Percentiles rank a stretch among this genome's conserved stretches.
phyloP scores from a whole-genome alignment of 1,140 invertebrate genomes.

The Drosophila repleta region DNA sequence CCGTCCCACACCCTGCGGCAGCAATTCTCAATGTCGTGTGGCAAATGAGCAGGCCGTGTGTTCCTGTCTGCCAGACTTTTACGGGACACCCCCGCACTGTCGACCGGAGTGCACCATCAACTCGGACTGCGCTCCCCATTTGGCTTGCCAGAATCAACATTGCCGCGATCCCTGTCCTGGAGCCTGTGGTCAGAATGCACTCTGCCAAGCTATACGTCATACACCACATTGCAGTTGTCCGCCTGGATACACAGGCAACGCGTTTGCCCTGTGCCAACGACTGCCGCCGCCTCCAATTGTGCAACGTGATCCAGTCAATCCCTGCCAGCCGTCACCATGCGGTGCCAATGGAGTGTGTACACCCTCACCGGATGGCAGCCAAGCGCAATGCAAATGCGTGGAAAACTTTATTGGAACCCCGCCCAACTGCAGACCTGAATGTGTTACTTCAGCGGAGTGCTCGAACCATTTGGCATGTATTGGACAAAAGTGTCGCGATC shows the following conservation, averaged over 20 bases:
- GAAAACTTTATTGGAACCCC: conserved; percentile 90
- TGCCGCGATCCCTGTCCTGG: conserved; percentile 88
- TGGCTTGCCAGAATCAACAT: conserved; percentile 89
- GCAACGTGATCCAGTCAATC: conserved; percentile 81
- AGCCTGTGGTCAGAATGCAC: conserved; percentile 88
- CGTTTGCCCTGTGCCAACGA: conserved; percentile 86
- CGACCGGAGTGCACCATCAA: conserved; percentile 88
- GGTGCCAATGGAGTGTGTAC: conserved; percentile 90
- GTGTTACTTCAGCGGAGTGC: conserved; percentile 88
- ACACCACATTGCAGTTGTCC: conserved; percentile 92
- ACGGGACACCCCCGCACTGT: conserved; percentile 87
- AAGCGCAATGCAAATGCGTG: conserved; percentile 91
- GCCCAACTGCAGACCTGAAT: conserved; percentile 89
- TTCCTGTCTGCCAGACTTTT: conserved; percentile 86
- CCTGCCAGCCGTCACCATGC: conserved; percentile 90
- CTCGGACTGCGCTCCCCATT: conserved; percentile 87
- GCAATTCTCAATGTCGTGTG: conserved; percentile 87
- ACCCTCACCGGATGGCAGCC: conserved; percentile 87
- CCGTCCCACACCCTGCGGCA: conserved; percentile 90
- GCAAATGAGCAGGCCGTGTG: conserved; percentile 87
- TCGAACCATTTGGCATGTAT: conserved; percentile 88
- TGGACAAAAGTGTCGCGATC: conserved; percentile 88
- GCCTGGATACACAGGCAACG: conserved; percentile 91
- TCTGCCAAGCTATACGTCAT: conserved; percentile 92
- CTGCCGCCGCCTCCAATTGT: conserved; percentile 61